Percentiles rank a stretch among this genome's conserved stretches.
These are phyloP conservation scores for Archips crataeganus DNA, from an alignment of 2,888 invertebrate species.

Conservation along the genomic window DNA sequence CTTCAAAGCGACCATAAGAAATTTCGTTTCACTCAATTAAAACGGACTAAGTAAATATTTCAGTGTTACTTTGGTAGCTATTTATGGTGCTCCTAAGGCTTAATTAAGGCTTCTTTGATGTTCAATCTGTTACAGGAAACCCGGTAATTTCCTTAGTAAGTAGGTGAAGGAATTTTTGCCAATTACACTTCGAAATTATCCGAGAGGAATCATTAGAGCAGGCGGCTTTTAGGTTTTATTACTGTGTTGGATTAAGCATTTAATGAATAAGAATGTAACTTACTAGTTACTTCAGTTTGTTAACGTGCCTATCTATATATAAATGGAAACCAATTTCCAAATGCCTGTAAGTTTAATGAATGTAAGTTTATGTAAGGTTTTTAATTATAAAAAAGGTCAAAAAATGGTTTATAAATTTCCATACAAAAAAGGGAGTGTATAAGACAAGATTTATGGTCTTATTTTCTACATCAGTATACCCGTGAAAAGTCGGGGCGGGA, in stretches of 20 bases:
- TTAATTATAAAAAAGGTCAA: too few species aligned
- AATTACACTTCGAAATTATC: conserved; percentile 49
- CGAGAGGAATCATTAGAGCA: conserved; percentile 41
- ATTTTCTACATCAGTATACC: too few species aligned
- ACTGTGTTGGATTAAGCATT: background rate
- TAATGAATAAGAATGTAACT: background rate
- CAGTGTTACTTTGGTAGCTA: conserved; percentile 73
- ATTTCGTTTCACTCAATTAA: conserved; percentile 78
- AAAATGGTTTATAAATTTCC: too few species aligned
- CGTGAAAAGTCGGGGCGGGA: too few species aligned
- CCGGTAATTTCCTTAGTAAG: conserved; percentile 71
- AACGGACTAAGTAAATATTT: conserved; percentile 79
- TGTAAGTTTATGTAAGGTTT: too few species aligned
- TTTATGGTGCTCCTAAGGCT: conserved; percentile 78
- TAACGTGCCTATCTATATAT: background rate
- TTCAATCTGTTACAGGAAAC: conserved; percentile 81
- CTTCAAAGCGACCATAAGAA: conserved; percentile 70
- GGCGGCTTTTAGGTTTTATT: conserved; percentile 29
- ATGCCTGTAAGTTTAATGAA: too few species aligned
- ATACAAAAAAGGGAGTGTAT: too few species aligned
- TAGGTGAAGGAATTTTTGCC: conserved; percentile 54
- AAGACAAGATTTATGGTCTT: too few species aligned
- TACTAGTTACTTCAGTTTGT: background rate
- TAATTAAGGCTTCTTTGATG: conserved; percentile 83
- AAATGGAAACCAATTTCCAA: too few species aligned